Conservation (phyloP, 2,888 invertebrate species). For the Caradrina clavipalpis region DNA sequence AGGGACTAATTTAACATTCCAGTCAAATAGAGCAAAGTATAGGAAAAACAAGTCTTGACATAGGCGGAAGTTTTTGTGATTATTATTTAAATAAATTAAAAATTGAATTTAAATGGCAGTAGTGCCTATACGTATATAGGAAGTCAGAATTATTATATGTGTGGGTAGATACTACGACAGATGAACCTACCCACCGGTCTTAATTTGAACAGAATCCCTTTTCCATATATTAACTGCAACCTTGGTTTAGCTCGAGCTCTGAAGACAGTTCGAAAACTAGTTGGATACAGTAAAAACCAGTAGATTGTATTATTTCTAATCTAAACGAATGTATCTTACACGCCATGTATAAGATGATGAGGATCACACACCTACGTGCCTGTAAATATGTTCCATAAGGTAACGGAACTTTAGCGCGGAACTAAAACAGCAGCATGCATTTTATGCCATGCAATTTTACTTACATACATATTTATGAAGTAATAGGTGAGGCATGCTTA, state of each 20-base stretch:
- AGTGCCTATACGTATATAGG: too few species aligned
- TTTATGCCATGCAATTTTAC: conserved; percentile 2
- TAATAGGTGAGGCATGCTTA: not conserved
- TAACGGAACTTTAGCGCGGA: conserved; percentile 11
- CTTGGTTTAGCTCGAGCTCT: too few species aligned
- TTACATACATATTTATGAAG: not conserved
- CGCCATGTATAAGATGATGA: conserved; percentile 1
- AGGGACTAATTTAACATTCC: conserved; percentile 24
- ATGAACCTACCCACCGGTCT: not conserved
- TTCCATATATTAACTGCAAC: not conserved
- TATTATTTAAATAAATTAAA: conserved; percentile 18
- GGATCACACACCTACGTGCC: not conserved
- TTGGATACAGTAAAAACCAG: not conserved
- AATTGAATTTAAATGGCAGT: not conserved
- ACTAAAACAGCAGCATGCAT: conserved; percentile 10
- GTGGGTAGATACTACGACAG: not conserved
- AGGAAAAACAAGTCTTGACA: conserved; percentile 13
- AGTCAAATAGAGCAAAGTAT: conserved; percentile 1
- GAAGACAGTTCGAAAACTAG: not conserved
- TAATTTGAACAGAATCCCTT: not conserved
- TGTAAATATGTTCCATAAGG: not conserved
- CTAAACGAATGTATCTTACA: not conserved
- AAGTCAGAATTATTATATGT: not conserved
- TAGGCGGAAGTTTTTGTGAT: conserved; percentile 17
- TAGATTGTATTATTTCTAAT: not conserved